These are phyloP conservation scores for Synergus laeviventris DNA, from an alignment of 2,888 invertebrate genomes.

Conservation along the genomic window DNA sequence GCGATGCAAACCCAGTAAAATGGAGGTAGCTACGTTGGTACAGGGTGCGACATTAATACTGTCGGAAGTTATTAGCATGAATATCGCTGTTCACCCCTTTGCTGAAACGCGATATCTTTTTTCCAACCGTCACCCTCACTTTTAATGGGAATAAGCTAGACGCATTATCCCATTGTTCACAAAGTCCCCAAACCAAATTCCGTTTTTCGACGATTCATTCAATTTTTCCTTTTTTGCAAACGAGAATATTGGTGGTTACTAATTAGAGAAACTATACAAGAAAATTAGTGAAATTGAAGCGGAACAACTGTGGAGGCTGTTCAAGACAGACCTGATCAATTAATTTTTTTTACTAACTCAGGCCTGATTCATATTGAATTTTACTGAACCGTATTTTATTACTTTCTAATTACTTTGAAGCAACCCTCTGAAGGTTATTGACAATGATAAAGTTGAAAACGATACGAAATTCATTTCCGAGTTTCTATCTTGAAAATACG, in stretches of 20 bases:
- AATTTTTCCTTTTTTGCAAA: constrained; percentile 51
- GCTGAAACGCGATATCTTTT: constrained; percentile 48
- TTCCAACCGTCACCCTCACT: constrained; percentile 28
- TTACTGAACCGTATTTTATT: background rate
- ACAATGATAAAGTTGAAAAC: constrained; percentile 1
- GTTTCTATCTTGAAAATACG: background rate
- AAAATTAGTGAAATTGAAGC: too few species aligned
- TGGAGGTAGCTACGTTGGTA: constrained; percentile 23
- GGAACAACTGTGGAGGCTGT: too few species aligned
- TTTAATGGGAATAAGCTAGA: constrained; percentile 36
- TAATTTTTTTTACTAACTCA: too few species aligned
- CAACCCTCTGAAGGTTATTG: background rate
- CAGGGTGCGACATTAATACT: constrained; percentile 50
- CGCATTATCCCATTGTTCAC: constrained; percentile 21
- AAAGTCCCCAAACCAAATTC: constrained; percentile 20
- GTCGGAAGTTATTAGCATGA: constrained; percentile 54
- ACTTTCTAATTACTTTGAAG: background rate
- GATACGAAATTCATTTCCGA: background rate
- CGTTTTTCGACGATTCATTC: constrained; percentile 2
- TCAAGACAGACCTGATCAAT: too few species aligned
- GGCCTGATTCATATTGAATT: too few species aligned
- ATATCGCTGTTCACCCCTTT: constrained; percentile 51
- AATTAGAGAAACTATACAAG: too few species aligned
- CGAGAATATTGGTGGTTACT: background rate
- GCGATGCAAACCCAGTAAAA: constrained; percentile 33